phyloP scores from a whole-genome alignment of 2,797 vertebrate species.

The Anguilla anguilla region DNA sequence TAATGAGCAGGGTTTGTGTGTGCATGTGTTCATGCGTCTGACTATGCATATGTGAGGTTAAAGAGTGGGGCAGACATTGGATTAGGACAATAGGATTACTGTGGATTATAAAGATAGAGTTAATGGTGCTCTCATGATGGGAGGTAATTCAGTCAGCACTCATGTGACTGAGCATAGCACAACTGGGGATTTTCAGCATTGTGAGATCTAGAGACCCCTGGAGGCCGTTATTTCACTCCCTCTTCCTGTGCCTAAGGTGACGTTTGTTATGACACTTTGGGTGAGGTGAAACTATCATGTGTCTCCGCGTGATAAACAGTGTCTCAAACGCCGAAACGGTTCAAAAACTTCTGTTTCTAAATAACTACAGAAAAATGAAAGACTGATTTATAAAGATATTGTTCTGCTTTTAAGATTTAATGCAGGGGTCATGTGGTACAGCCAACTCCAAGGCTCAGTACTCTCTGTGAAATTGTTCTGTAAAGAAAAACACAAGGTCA shows the following conservation, averaged over 20 bases:
- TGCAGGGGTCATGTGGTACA: background rate
- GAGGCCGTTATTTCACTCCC: background rate
- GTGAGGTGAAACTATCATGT: background rate
- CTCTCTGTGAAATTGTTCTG: background rate
- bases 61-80: slow-evolving; percentile 36
- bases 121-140: slow-evolving; percentile 52
- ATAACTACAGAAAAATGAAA: background rate
- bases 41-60: background rate
- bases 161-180: slow-evolving; percentile 42
- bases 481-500: background rate
- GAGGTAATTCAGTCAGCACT: slow-evolving; percentile 47
- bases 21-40: slow-evolving; percentile 12
- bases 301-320: background rate
- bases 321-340: background rate
- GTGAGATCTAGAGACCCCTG: background rate
- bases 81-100: slow-evolving; percentile 55
- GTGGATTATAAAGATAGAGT: slow-evolving; percentile 45
- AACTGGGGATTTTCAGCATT: background rate
- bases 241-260: background rate
- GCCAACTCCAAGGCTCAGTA: background rate
- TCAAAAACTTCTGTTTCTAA: background rate
- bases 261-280: background rate
- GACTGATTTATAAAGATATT: background rate
- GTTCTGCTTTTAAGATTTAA: background rate
- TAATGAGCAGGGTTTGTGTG: slow-evolving; percentile 16